phyloP scores from a whole-genome alignment of 1,140 invertebrate genomes.

The Glossosoma conforme region DNA sequence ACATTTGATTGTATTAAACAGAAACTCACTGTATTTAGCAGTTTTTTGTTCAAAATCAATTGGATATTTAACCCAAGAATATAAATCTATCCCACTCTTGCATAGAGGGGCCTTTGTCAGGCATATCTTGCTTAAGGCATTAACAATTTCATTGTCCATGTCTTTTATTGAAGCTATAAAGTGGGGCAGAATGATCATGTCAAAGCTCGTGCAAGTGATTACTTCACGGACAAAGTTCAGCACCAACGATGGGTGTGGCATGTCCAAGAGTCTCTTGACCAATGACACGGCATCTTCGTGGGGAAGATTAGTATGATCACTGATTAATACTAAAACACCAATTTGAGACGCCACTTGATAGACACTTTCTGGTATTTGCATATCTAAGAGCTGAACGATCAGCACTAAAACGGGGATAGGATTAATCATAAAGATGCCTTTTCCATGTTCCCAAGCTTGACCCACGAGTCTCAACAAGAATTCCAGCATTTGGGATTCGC shows the following conservation, averaged over 20 bases:
- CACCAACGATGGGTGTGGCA: conserved; percentile 52
- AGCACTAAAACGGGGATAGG: conserved; percentile 48
- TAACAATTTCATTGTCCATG: conserved; percentile 52
- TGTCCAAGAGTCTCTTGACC: conserved; percentile 55
- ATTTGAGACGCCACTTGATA: conserved; percentile 53
- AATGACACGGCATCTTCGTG: conserved; percentile 66
- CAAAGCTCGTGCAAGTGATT: conserved; percentile 63
- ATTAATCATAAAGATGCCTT: conserved; percentile 59
- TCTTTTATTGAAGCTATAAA: conserved; percentile 59
- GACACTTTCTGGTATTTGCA: conserved; percentile 46
- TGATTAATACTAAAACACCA: conserved; percentile 55
- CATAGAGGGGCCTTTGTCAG: conserved; percentile 59
- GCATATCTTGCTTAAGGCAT: conserved; percentile 63
- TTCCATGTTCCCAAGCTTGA: conserved; percentile 55
- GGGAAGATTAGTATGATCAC: conserved; percentile 55
- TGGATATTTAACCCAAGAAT: conserved; percentile 60
- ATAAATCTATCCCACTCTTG: conserved; percentile 53
- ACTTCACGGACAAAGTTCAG: conserved; percentile 61
- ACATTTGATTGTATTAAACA: conserved; percentile 35
- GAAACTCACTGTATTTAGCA: conserved; percentile 38
- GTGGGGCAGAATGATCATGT: conserved; percentile 65
- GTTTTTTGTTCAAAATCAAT: conserved; percentile 54
- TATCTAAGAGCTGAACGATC: conserved; percentile 53
- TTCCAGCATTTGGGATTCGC: conserved; percentile 38
- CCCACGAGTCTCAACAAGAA: conserved; percentile 54